phyloP scores from a whole-genome alignment of 53 echinoderm and acorn worm genomes.

The Apostichopus leukothele region DNA sequence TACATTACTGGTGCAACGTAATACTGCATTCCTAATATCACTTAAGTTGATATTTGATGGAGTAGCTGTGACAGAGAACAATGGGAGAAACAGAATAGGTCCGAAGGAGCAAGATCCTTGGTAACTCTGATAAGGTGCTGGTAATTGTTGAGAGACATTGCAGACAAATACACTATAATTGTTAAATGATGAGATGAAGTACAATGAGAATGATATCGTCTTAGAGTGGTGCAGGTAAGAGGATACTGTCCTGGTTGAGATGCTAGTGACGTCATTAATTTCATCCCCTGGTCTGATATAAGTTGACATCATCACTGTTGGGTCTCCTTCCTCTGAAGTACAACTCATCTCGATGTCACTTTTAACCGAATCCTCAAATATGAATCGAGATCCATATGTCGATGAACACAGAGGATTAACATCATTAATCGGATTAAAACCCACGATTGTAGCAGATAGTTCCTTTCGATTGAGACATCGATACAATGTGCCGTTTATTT shows the following conservation, averaged over 20 bases:
- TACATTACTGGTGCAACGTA: no score
- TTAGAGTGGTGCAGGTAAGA: neutral
- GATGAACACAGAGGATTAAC: neutral
- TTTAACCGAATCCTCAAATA: neutral
- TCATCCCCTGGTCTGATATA: neutral
- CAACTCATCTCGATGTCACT: slow-evolving; percentile 13
- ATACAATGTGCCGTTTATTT: no score
- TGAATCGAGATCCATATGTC: neutral
- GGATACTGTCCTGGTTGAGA: neutral
- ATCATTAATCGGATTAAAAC: neutral
- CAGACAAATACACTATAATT: no score
- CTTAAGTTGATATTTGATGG: no score
- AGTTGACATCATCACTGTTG: neutral
- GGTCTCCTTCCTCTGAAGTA: slow-evolving; percentile 9
- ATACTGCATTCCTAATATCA: no score
- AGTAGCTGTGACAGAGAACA: no score
- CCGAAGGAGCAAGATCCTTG: no score
- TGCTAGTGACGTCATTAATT: neutral
- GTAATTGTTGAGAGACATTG: no score
- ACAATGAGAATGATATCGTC: neutral
- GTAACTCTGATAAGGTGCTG: no score
- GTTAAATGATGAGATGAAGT: no score
- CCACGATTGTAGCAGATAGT: neutral
- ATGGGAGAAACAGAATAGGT: no score
- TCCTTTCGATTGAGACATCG: no score